phyloP scores from a whole-genome alignment of 2,113 vertebrate species.

The Anser brachyrhynchus region DNA sequence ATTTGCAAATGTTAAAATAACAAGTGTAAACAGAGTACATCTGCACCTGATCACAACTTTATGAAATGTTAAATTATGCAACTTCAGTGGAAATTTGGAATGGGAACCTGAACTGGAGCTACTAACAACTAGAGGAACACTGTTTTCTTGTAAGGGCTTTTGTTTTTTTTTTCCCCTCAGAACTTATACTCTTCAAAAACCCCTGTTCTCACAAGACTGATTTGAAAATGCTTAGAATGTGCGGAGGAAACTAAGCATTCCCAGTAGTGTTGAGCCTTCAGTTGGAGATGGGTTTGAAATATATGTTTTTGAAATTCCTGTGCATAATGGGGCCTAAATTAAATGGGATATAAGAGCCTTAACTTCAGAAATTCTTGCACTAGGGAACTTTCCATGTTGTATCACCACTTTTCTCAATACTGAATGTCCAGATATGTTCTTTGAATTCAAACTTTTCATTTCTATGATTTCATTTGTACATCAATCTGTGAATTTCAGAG shows the following conservation, averaged over 20 bases:
- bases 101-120: background rate
- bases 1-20: conserved; percentile 59
- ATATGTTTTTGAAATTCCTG: background rate
- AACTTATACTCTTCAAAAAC: background rate
- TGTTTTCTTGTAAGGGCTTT: background rate
- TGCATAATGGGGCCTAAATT: background rate
- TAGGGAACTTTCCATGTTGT: background rate
- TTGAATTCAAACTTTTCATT: background rate
- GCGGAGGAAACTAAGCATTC: background rate
- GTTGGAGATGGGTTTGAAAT: background rate
- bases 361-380: background rate
- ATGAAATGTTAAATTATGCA: conserved; percentile 32
- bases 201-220: background rate
- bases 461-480: background rate
- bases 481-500: background rate
- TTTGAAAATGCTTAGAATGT: conserved; percentile 13
- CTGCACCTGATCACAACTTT: conserved; percentile 14
- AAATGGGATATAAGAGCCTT: background rate
- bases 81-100: background rate
- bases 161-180: background rate
- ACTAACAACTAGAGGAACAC: background rate
- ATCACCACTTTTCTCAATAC: background rate
- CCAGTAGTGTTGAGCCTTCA: background rate
- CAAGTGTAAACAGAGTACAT: conserved; percentile 45
- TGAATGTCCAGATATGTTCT: background rate